Conservation (phyloP, 2,113 vertebrate genomes). For the Epinephelus lanceolatus region DNA sequence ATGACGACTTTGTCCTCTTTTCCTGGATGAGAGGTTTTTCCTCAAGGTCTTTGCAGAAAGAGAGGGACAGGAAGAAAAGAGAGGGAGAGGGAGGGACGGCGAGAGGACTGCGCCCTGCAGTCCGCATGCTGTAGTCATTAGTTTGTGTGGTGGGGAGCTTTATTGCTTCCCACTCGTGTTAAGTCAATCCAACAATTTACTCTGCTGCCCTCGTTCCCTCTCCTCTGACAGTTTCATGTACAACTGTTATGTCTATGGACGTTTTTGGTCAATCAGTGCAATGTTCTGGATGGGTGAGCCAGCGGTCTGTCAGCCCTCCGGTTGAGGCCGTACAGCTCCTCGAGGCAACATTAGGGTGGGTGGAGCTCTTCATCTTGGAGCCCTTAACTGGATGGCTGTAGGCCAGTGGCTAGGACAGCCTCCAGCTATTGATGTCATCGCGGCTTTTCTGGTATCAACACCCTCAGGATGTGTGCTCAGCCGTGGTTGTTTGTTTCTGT, state of each 20-base stretch:
- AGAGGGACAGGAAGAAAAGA: constrained; percentile 9
- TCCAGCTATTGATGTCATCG: constrained; percentile 74
- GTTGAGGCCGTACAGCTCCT: constrained; percentile 31
- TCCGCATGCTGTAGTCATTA: constrained; percentile 76
- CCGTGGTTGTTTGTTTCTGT: constrained; percentile 50
- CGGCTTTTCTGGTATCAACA: constrained; percentile 68
- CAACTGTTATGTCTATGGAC: constrained; percentile 54
- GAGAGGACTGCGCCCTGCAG: constrained; percentile 18
- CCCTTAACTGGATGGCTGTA: constrained; percentile 52
- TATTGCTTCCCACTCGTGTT: constrained; percentile 76
- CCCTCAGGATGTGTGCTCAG: constrained; percentile 60
- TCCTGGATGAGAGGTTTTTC: constrained; percentile 31
- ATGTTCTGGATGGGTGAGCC: constrained; percentile 71
- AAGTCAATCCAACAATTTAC: constrained; percentile 78
- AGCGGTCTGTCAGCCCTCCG: constrained; percentile 61
- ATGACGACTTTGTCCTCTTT: constrained; percentile 31
- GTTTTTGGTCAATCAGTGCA: constrained; percentile 70
- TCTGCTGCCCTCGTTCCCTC: constrained; percentile 58
- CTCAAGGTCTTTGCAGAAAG: constrained; percentile 13
- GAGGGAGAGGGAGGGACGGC: background rate
- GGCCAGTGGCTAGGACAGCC: constrained; percentile 58
- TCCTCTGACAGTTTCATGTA: constrained; percentile 56
- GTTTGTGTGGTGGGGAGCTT: constrained; percentile 67
- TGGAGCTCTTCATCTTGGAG: constrained; percentile 53
- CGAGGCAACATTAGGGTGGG: constrained; percentile 55